Evolutionary conservation across 2,888 invertebrate genomes (phyloP).

Genomic region (Tipula vernalis): DNA sequence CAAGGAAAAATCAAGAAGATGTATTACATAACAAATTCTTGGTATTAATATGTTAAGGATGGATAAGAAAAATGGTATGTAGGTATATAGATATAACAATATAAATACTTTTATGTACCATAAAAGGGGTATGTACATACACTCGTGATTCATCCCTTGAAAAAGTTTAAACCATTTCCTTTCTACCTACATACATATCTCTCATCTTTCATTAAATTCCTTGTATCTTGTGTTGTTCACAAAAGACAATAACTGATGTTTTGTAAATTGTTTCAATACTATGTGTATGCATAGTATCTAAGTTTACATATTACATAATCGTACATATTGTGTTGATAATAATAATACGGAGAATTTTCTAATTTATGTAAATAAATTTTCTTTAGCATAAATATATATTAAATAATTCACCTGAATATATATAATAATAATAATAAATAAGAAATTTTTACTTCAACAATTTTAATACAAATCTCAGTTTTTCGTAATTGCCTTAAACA

Average conservation of each 20-base stretch:
- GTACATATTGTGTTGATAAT: neutral
- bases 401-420: neutral
- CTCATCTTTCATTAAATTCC: neutral
- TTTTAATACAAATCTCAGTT: neutral
- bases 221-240: neutral
- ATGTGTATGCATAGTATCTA: neutral
- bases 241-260: neutral
- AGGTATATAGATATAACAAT: too few relatives aligned
- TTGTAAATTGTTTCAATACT: neutral
- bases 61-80: neutral
- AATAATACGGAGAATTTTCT: neutral
- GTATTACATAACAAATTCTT: neutral
- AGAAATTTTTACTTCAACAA: neutral
- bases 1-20: neutral
- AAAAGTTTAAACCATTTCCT: neutral
- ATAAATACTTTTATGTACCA: neutral
- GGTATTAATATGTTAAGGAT: neutral
- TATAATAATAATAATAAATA: neutral
- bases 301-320: neutral
- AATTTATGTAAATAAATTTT: neutral
- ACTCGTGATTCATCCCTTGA: neutral
- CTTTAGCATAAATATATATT: neutral
- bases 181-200: neutral
- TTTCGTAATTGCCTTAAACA: neutral
- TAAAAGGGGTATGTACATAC: neutral